Evolutionary conservation across 2,888 invertebrate species (phyloP).

Genomic region (Amblyteles armatorius): DNA sequence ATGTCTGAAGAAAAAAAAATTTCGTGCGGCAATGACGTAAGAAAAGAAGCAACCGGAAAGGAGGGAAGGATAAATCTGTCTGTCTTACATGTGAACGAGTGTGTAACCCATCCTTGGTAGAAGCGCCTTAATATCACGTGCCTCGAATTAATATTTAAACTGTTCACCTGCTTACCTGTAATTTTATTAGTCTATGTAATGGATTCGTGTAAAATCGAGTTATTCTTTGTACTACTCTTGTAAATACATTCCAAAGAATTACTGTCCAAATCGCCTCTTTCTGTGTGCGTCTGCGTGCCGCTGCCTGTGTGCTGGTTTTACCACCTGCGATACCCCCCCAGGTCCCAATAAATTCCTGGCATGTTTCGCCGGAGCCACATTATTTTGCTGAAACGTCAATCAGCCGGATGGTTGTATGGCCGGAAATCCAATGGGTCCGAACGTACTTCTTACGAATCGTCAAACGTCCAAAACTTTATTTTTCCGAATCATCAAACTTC

Average conservation of each 20-base stretch:
- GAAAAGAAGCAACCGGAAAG: constrained; percentile 29
- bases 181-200: constrained; percentile 78
- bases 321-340: constrained; percentile 16
- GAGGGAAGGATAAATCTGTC: constrained; percentile 36
- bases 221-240: constrained; percentile 82
- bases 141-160: constrained; percentile 81
- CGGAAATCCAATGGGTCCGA: no score
- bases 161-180: constrained; percentile 80
- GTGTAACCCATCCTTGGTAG: constrained; percentile 74
- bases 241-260: constrained; percentile 81
- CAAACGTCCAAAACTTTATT: no score
- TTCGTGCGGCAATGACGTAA: constrained; percentile 27
- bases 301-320: constrained; percentile 18
- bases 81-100: constrained; percentile 59
- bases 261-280: constrained; percentile 73
- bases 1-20: constrained; percentile 21
- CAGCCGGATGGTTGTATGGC: no score
- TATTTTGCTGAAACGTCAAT: no score
- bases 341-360: background rate
- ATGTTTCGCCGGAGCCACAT: background rate
- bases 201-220: constrained; percentile 79
- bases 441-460: no score
- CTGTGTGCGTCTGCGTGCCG: constrained; percentile 39
- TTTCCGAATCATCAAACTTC: no score
- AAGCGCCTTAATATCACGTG: constrained; percentile 82